Base-by-base conservation (phyloP, 2,888 invertebrate species). In the Erynnis tages region DNA sequence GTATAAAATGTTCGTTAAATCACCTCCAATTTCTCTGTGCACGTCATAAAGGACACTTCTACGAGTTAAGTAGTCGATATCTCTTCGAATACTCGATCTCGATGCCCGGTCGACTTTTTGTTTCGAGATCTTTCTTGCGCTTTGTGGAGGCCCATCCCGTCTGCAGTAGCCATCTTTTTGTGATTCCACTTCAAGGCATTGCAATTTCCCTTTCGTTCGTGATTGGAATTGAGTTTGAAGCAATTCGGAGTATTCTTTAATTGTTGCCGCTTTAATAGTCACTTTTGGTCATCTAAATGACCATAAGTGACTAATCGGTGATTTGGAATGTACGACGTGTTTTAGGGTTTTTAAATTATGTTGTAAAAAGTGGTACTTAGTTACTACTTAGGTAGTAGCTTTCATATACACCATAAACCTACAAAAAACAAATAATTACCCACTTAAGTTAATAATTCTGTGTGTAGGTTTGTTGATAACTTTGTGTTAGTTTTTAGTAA, bases 91-190 rank as follows among this genome's bases (percentile, higher is more conserved):
- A 53, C 57, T 61, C 30, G 49, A 55, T 58, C 53, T 56, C 48
- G 54, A 54, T 55, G 47, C 58, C 54, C 54, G 44, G 61, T 54
- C 64, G 14, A 63, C 62, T 68, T 70, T 69, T 71, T 71, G 54
- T 55, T 55, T 45, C 48, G 53, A 56, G 58, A 54, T 61, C 54
- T 64, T 69, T 66, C 62, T 66, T 65, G 57, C 50, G 57, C 59
- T 63, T 65, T 68, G 66, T 69, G 59, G 64, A 34, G 49, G 58
- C 54, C 38, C 48, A 41, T 56, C 43, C 43, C 56, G 58, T 14
- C 32, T 49, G 23, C 34, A 69, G 62, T 65, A 35, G 61, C 56
- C 55, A 59, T 58, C 57, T 73, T 73, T 63, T 75, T 72, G 58
- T 60, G 54, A 62, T 59, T 41, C 57, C 38, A 29, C 53, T 50